Conservation (phyloP, 2,113 vertebrate species). For the Azemiops feae region DNA sequence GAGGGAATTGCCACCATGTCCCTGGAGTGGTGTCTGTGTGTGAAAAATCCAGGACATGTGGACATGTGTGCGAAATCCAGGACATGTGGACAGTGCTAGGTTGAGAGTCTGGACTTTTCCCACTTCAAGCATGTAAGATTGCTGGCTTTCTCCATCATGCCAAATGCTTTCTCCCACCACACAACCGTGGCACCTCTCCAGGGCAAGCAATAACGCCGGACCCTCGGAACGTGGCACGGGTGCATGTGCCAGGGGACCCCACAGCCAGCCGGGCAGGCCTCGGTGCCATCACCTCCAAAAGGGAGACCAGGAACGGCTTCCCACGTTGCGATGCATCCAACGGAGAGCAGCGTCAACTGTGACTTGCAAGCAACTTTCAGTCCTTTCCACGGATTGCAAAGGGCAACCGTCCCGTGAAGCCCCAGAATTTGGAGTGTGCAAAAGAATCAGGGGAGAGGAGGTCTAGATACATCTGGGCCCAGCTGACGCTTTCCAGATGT, state of each 20-base stretch:
- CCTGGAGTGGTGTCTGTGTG: neutral
- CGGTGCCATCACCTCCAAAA: neutral
- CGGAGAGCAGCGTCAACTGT: neutral
- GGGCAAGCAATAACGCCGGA: neutral
- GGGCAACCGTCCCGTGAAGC: neutral
- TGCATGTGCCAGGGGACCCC: fast-evolving
- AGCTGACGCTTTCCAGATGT: neutral
- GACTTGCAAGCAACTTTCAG: neutral
- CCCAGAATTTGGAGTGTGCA: neutral
- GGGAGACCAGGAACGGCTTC: neutral
- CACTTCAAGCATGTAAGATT: neutral
- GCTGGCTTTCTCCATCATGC: neutral
- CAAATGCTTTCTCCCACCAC: neutral
- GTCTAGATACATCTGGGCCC: neutral
- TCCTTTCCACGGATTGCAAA: neutral
- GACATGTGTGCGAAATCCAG: too few species aligned
- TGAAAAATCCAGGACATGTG: too few species aligned
- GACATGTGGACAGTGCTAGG: neutral
- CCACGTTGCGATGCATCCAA: neutral
- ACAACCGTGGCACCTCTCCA: neutral
- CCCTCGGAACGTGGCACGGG: neutral
- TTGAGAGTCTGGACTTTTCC: neutral
- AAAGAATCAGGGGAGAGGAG: neutral
- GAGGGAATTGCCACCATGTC: neutral
- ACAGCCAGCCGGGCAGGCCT: neutral